These are phyloP conservation scores for Agriopis leucophaearia DNA, from an alignment of 2,888 invertebrate genomes.

Conservation along the genomic window DNA sequence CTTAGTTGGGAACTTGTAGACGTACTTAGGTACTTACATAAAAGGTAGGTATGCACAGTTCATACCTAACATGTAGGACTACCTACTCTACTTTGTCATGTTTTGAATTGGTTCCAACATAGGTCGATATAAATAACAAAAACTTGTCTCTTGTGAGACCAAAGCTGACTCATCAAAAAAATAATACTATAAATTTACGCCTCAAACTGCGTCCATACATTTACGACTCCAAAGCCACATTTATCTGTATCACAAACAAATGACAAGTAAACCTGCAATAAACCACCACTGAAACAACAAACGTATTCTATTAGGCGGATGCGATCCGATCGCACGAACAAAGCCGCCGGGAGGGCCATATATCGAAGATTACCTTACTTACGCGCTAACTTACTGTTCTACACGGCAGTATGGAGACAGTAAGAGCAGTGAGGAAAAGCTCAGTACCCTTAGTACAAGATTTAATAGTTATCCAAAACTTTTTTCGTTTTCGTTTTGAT, in stretches of 20 bases:
- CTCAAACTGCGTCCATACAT: not conserved
- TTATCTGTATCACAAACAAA: slow-evolving; percentile 41
- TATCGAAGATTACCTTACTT: slow-evolving; percentile 65
- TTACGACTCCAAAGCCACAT: slow-evolving; percentile 35
- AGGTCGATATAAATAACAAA: too few species aligned
- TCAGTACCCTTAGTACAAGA: too few species aligned
- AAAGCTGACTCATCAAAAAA: not conserved
- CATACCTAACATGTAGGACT: too few species aligned
- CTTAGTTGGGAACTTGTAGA: too few species aligned
- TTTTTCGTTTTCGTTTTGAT: too few species aligned
- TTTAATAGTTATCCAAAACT: too few species aligned
- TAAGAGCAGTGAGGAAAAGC: slow-evolving; percentile 8
- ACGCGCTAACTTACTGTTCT: slow-evolving; percentile 50
- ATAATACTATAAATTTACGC: not conserved
- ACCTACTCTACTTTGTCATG: too few species aligned
- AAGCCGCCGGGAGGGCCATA: slow-evolving; percentile 64
- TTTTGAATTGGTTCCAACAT: too few species aligned
- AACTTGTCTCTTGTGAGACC: too few species aligned
- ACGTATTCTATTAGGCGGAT: slow-evolving; percentile 72
- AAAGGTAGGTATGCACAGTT: too few species aligned
- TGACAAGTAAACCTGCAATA: slow-evolving; percentile 43
- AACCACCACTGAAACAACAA: slow-evolving; percentile 56
- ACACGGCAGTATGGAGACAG: slow-evolving; percentile 1
- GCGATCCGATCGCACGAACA: slow-evolving; percentile 65
- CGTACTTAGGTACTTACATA: too few species aligned